Conservation (phyloP, 2,113 vertebrate species). For the Saimiri boliviensis region DNA sequence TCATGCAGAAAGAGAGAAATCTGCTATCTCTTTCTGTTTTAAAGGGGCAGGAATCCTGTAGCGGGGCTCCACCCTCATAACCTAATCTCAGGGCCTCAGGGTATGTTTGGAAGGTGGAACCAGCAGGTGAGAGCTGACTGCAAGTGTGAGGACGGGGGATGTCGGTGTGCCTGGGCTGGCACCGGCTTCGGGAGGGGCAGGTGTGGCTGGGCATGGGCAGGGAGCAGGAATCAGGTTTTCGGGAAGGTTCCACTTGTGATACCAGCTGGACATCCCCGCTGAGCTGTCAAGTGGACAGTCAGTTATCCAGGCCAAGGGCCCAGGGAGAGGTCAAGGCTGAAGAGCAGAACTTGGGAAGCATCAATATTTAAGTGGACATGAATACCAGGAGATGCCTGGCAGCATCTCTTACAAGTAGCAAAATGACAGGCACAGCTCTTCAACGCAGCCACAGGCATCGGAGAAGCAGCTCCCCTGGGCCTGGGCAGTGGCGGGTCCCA, state of each 20-base stretch:
- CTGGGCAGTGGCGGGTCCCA: accelerated
- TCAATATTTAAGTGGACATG: background rate
- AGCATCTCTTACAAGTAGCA: accelerated
- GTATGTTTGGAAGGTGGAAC: background rate
- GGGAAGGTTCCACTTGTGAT: background rate
- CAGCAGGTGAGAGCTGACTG: background rate
- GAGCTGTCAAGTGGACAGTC: background rate
- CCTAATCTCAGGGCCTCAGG: background rate
- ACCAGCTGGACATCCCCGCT: background rate
- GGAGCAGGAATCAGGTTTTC: background rate
- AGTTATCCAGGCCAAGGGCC: background rate
- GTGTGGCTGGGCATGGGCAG: background rate
- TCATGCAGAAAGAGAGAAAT: background rate
- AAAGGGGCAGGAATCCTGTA: background rate
- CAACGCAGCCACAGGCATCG: accelerated
- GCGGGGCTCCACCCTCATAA: background rate
- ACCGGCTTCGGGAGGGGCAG: accelerated
- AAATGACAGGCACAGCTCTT: background rate
- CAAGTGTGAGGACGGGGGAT: background rate
- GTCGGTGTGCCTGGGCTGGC: too few species aligned
- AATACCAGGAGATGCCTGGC: background rate
- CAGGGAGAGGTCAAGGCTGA: background rate
- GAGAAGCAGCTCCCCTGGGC: background rate
- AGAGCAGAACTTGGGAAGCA: background rate
- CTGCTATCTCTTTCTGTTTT: background rate